Base-by-base conservation (phyloP, 1,140 invertebrate species). In the Whitmania pigra region DNA sequence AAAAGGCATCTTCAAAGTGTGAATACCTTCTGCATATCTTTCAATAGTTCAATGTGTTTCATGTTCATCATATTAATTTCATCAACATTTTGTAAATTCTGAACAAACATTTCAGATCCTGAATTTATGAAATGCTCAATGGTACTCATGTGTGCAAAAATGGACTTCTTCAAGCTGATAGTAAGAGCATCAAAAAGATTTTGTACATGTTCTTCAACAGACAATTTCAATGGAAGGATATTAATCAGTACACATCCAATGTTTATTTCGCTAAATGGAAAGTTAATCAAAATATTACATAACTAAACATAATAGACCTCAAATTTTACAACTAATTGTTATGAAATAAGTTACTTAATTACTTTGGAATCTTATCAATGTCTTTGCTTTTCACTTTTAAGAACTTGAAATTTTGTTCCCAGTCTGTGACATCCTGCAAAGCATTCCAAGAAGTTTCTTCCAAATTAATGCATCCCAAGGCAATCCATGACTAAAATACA, bases 171-270 rank as follows among this genome's bases (percentile, higher is more conserved):
- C 57, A 98, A 83, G 25, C 90, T 89, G 55, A 87, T 87, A 17
- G 89, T 86, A 63, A 99, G 83, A 18, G 89, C 87, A 78, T 94
- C 90, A 90, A 94, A 97, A 75, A 94, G 88, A 67, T 88, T 87
- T 71, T 92, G 86, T 72, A 95, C 90, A 49, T 94, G 88, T 9
- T 90, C 88, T 81, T 98, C 94, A 40, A 98, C 88, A 76, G 94
- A 92, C 20, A 88, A 87, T 72, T 94, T 87, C 0, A 90, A 85
- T 1, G 88, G 87, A 55, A 83, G 83, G 43, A 88, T 87, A 73
- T 86, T 89, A 3, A 92, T 83, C 11, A 83, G 81, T 72, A 92
- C 90, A 83, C 92, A 94, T 69, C 91, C 91, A 73, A 95, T 86
- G 78, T 88, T 88, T 76, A 93, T 88, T 78, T 94, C 90, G 55